Conservation (phyloP, 1,140 invertebrate species). For the Pseudachorutes palmiensis region DNA sequence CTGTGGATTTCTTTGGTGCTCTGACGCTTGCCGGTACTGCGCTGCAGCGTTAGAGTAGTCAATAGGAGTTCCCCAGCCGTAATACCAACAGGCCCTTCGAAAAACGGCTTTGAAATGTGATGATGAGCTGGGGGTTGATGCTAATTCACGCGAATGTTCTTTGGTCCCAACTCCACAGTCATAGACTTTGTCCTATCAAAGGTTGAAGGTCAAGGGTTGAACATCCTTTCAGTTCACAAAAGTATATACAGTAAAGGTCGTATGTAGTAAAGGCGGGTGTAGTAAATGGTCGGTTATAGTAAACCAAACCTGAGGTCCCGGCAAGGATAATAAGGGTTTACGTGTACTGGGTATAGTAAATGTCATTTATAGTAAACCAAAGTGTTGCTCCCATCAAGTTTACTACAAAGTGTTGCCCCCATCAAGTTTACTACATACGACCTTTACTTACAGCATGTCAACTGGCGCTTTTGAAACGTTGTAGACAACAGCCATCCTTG, state of each 20-base stretch:
- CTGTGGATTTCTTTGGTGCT: constrained; percentile 92
- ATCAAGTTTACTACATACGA: too few species aligned
- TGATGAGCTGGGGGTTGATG: constrained; percentile 12
- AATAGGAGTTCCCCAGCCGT: background rate
- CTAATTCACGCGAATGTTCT: constrained; percentile 19
- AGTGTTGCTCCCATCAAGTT: too few species aligned
- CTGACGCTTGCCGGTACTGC: constrained; percentile 62
- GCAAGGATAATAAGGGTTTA: too few species aligned
- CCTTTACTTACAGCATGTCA: constrained; percentile 17
- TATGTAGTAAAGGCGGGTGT: too few species aligned
- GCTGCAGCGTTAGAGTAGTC: constrained; percentile 24
- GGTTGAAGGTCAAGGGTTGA: too few species aligned
- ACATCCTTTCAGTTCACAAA: background rate
- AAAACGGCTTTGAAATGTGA: background rate
- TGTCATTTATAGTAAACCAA: too few species aligned
- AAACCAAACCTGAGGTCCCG: too few species aligned
- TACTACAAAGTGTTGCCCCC: too few species aligned
- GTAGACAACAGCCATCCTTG: background rate
- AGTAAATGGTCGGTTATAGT: too few species aligned
- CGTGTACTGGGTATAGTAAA: too few species aligned
- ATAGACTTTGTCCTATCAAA: constrained; percentile 20
- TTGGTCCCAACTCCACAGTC: constrained; percentile 17
- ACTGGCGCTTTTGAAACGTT: constrained; percentile 14
- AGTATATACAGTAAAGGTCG: background rate
- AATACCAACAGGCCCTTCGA: background rate